Evolutionary conservation across 2,888 invertebrate genomes (phyloP), one percentile per base, ranked within the genome.

Genomic region (Torymus aiolomorphi): DNA sequence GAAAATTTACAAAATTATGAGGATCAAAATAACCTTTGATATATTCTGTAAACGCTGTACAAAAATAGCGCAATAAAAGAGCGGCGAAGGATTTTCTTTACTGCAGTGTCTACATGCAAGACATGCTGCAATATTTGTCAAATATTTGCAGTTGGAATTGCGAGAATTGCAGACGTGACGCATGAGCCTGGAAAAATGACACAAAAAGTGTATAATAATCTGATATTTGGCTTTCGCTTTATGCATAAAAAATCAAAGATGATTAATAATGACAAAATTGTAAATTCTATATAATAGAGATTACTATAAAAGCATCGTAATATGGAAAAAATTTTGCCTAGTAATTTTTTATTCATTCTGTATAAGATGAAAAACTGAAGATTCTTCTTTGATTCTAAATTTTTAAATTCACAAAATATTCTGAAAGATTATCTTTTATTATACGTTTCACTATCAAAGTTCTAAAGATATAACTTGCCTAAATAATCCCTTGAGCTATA

Each of bases 111-210:
- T 59, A 42, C 13, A 42, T 61, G 42, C 42, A 42, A 42, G 56
- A 12, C 24, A n/a, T 11, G 11, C 65, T 56, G 5, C 13, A 42
- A 57, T 49, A 62, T 76, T 63, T 49, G 24, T 77, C 51, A 72
- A 77, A 77, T 66, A 77, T 77, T 77, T 77, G 61, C 65, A 24
- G 57, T 65, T 5, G 11, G 56, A 54, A 78, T 78, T 78, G 54
- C 24, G 31, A 10, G 72, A 66, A 66, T 69, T 76, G 54, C n/a
- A 2, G 52, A 18, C 16, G 18, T 59, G 66, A 72, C 72, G 51
- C 71, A 77, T 5, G 49, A 18, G 51, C 51, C 56, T 16, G 18
- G 65, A 42, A 63, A 65, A 73, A 31, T 56, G 65, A n/a, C 54
- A n/a, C 16, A 14, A 20, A 56, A 14, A 54, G 16, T 42, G 42